Evolutionary conservation across 2,797 vertebrate genomes (phyloP), one percentile per base, ranked within the genome.

Genomic region (Acrossocheilus fasciatus): DNA sequence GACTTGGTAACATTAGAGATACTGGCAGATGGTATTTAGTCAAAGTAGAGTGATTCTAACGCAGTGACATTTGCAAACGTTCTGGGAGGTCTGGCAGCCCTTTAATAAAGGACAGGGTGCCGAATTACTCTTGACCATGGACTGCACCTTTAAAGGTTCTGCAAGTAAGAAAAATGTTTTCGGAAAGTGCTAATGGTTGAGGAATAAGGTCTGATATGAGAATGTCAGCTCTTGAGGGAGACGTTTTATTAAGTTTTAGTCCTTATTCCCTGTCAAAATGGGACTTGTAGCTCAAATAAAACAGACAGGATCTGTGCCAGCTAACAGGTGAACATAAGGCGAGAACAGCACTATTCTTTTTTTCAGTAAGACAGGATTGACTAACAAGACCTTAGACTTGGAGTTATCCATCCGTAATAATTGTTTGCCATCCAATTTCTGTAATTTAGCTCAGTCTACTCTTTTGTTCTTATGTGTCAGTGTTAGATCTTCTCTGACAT

Each of bases 171-270:
- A 66, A 81, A 86, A 41, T 81, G 54, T 86, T 80, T 85, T 79
- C 2, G 26, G 43, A 81, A 62, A n/a, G 84, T 50, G 52, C 52
- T 81, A 80, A 86, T 81, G 76, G 77, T 81, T 66, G 23, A 66
- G 69, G 69, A 75, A 15, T 62, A 86, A 74, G 34, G 69, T 75
- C 69, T 86, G 69, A 75, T 52, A 81, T 4, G 78, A 52, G 69
- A 86, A 81, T 86, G 85, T 86, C 85, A 86, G 69, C 78, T 73
- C 77, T 81, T 75, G 78, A 74, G 78, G 85, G 78, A 86, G 85
- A 81, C 5, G n/a, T 86, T 81, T 75, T 86, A 86, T 86, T 81
- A 86, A 30, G 68, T 86, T 86, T 43, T 66, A 81, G 52, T 59
- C 41, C 50, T 79, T 80, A 74, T 81, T 86, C 6, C 15, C 69